Base-by-base conservation (phyloP, 2,888 invertebrate species). In the Monopis laevigella region DNA sequence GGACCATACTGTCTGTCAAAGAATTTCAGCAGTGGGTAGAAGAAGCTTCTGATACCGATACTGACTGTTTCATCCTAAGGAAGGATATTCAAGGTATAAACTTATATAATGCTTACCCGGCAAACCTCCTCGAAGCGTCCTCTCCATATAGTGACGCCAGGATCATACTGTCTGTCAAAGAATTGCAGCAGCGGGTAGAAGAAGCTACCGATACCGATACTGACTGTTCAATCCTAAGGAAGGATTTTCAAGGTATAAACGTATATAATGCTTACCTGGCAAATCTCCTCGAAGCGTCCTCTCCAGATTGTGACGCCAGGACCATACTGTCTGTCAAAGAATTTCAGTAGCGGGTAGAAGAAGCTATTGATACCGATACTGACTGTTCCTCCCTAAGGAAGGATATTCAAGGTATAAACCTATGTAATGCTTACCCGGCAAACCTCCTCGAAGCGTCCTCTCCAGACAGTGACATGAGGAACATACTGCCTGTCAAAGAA, bases 161-260 rank as follows among this genome's bases (percentile, higher is more conserved):
- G 84, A 2, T 77, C 56, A 51, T 82, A 86, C 41, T 74, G 72
- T 13, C 86, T 82, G 62, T 96, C 96, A 57, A 94, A 85, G 69
- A 95, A 90, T 42, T 94, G 77, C 0, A 92, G 89, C 40, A 90
- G 82, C 61, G 96, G 95, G 53, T 94, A 94, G 2, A 94, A 64
- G 40, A 90, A 83, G 0, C 96, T 93, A 1, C 89, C 81, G 24
- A 91, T 63, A 36, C 90, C 89, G 49, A 96, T 93, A n/a, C n/a
- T n/a, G n/a, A n/a, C n/a, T n/a, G n/a, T n/a, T n/a, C n/a, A n/a
- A n/a, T n/a, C n/a, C n/a, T n/a, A n/a, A n/a, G n/a, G n/a, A n/a
- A n/a, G n/a, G n/a, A n/a, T n/a, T n/a, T n/a, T n/a, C n/a, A n/a
- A n/a, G n/a, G n/a, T n/a, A n/a, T n/a, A n/a, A n/a, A n/a, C n/a